Percentiles rank a stretch among this genome's conserved stretches.
These are phyloP conservation scores for Phylloscopus trochiloides DNA, from an alignment of 2,113 vertebrate species.

Conservation along the genomic window DNA sequence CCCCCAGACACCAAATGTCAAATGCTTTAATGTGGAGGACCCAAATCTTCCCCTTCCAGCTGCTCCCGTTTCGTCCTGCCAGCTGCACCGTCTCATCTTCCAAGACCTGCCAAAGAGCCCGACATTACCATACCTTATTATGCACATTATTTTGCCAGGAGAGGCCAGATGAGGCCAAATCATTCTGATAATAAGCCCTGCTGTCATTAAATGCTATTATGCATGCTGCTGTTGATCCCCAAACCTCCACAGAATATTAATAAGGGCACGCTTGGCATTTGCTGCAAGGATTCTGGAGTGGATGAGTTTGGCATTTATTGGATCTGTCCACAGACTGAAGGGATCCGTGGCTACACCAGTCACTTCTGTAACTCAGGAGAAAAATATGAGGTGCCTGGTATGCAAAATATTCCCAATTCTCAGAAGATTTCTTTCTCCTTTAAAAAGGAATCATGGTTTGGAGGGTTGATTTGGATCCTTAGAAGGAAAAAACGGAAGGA, in stretches of 20 bases:
- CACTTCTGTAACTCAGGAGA: neutral
- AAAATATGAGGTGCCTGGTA: neutral
- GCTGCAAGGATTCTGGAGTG: neutral
- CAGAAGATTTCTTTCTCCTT: neutral
- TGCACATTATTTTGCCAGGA: slow-evolving; percentile 56
- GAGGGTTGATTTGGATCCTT: neutral
- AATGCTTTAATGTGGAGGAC: slow-evolving; percentile 54
- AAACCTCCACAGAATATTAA: slow-evolving; percentile 34
- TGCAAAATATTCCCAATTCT: neutral
- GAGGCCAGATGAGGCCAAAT: slow-evolving; percentile 69
- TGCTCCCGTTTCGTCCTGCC: slow-evolving; percentile 55
- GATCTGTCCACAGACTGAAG: neutral
- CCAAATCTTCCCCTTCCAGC: slow-evolving; percentile 65
- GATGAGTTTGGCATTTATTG: neutral
- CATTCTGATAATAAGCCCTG: slow-evolving; percentile 44
- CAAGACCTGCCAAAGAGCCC: slow-evolving; percentile 61
- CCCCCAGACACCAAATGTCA: slow-evolving; percentile 74
- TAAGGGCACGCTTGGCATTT: neutral
- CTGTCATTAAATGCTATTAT: slow-evolving; percentile 55
- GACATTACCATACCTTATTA: slow-evolving; percentile 59
- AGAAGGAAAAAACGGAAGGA: neutral
- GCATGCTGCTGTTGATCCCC: slow-evolving; percentile 42
- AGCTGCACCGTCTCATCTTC: slow-evolving; percentile 60
- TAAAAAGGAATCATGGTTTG: neutral
- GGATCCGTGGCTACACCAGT: neutral